Evolutionary conservation across 2,888 invertebrate genomes (phyloP).

Genomic region (Thumatha senex): DNA sequence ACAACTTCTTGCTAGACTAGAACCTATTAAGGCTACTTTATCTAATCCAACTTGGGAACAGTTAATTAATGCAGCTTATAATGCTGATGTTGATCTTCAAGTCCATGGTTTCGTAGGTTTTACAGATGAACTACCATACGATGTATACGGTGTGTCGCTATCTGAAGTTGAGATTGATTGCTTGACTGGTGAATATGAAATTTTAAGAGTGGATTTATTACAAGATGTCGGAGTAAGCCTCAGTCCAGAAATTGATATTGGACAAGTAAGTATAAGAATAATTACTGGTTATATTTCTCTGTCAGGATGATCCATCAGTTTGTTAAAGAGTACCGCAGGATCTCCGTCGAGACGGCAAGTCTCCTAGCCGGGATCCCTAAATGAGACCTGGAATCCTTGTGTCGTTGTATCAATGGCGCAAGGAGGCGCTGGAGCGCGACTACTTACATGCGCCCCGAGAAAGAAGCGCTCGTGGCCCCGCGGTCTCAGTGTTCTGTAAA

Average conservation of each 20-base stretch:
- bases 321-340: too few species aligned
- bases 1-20: conserved; percentile 45
- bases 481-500: too few species aligned
- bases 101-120: conserved; percentile 83
- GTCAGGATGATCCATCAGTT: too few species aligned
- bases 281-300: too few species aligned
- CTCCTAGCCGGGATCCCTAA: too few species aligned
- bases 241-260: conserved; percentile 86
- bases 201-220: conserved; percentile 85
- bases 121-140: conserved; percentile 59
- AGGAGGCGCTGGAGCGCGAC: too few species aligned
- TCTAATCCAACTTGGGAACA: conserved; percentile 80
- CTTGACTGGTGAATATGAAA: conserved; percentile 88
- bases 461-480: too few species aligned
- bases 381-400: too few species aligned
- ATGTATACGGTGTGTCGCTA: conserved; percentile 21
- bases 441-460: too few species aligned
- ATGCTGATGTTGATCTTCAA: conserved; percentile 78
- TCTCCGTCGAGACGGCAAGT: too few species aligned
- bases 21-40: conserved; percentile 72
- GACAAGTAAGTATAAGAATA: conserved; percentile 8
- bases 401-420: too few species aligned
- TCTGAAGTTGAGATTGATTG: conserved; percentile 53
- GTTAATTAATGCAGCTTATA: conserved; percentile 79
- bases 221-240: conserved; percentile 88